Conservation (phyloP, 35 echinoderm and acorn worm genomes). For the Nesometra sesokonis region DNA sequence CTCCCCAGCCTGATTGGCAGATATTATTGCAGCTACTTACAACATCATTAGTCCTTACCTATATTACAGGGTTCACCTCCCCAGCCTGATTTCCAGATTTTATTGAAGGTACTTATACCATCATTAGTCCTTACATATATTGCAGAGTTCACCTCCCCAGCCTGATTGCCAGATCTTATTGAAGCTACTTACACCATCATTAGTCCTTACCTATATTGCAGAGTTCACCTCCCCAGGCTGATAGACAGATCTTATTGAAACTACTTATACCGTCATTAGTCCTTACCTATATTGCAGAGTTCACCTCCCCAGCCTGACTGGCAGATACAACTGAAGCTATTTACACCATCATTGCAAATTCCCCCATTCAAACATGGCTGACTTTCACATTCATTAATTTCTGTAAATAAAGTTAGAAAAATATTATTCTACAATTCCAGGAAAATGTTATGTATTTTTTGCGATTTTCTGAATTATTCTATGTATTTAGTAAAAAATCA, state of each 20-base stretch:
- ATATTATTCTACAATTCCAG: too few species aligned
- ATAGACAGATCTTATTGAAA: neutral
- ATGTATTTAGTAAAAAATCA: too few species aligned
- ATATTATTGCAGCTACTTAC: constrained; percentile 36
- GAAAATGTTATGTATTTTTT: constrained; percentile 12
- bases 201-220: too few species aligned
- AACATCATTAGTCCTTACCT: too few species aligned
- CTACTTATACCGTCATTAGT: neutral
- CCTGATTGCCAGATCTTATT: too few species aligned
- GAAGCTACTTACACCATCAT: too few species aligned
- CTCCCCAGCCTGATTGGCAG: constrained; percentile 35
- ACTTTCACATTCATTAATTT: constrained; percentile 21
- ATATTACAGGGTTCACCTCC: too few species aligned
- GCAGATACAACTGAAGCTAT: constrained; percentile 52
- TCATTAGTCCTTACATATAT: too few species aligned
- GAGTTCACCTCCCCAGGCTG: constrained; percentile 44
- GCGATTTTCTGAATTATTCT: too few species aligned
- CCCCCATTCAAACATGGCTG: constrained; percentile 39
- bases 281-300: constrained; percentile 47
- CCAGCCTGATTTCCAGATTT: too few species aligned
- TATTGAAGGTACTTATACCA: too few species aligned
- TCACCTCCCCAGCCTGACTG: constrained; percentile 22
- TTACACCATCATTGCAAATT: constrained; percentile 37
- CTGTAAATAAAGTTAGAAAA: neutral
- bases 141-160: too few species aligned